Percentiles rank a stretch among this genome's conserved stretches.
Conservation (phyloP, 2,113 vertebrate genomes). For the Clarias magur region DNA sequence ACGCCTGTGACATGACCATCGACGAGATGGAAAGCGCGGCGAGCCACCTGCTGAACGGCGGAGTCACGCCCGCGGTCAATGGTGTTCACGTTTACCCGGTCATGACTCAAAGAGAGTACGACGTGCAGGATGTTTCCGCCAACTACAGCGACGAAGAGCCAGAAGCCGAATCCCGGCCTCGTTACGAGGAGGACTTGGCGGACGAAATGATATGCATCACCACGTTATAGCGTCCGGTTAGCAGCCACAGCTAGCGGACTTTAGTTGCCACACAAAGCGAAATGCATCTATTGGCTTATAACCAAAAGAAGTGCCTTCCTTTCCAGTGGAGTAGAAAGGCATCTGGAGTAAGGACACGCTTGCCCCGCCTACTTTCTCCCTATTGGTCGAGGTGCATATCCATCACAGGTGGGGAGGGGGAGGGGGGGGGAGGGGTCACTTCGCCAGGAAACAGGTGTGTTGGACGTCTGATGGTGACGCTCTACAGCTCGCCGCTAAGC, state of each 20-base stretch:
- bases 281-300: slow-evolving; percentile 78
- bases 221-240: slow-evolving; percentile 87
- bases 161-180: slow-evolving; percentile 73
- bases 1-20: slow-evolving; percentile 97
- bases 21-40: slow-evolving; percentile 99
- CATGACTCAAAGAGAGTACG: slow-evolving; percentile 81
- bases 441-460: slow-evolving; percentile 22
- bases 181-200: slow-evolving; percentile 94
- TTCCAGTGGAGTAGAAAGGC: slow-evolving; percentile 81
- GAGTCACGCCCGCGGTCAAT: slow-evolving; percentile 74
- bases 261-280: slow-evolving; percentile 48
- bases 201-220: slow-evolving; percentile 99
- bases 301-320: slow-evolving; percentile 97
- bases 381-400: slow-evolving; percentile 50
- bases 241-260: slow-evolving; percentile 37
- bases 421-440: not conserved
- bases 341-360: slow-evolving; percentile 73
- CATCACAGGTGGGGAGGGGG: not conserved
- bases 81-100: slow-evolving; percentile 81
- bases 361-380: slow-evolving; percentile 52
- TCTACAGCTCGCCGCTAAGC: not conserved
- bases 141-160: slow-evolving; percentile 95
- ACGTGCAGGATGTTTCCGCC: slow-evolving; percentile 87
- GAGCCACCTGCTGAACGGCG: slow-evolving; percentile 90
- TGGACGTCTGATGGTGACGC: slow-evolving; percentile 32